Conservation (phyloP, 2,797 vertebrate genomes). For the Sternarchorhynchus goeldii region DNA sequence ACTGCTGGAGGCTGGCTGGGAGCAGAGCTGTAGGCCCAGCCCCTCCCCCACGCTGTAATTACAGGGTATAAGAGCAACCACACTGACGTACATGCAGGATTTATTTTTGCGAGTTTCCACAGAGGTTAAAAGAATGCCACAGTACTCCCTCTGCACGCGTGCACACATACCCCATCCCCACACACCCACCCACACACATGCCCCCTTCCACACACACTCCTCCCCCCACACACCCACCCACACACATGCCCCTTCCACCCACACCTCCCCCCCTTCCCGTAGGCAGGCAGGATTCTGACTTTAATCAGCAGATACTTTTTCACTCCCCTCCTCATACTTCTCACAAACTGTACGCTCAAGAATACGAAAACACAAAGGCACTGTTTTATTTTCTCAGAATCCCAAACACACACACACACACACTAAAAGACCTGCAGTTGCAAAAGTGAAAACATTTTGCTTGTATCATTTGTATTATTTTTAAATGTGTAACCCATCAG, state of each 20-base stretch:
- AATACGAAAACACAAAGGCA: constrained; percentile 50
- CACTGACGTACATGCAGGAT: constrained; percentile 80
- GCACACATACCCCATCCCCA: constrained; percentile 7
- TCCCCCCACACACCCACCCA: constrained; percentile 16
- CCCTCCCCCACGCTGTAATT: constrained; percentile 69
- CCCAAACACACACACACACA: constrained; percentile 10
- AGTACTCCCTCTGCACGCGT: constrained; percentile 55
- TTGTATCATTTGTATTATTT: constrained; percentile 36
- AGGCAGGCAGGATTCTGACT: constrained; percentile 62
- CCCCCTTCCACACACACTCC: constrained; percentile 18
- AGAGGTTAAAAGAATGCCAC: constrained; percentile 82
- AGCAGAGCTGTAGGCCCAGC: constrained; percentile 65
- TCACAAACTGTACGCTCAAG: constrained; percentile 36
- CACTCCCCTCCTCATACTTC: constrained; percentile 50
- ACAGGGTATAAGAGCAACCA: constrained; percentile 78
- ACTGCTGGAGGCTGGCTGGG: constrained; percentile 66
- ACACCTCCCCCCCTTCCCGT: background rate
- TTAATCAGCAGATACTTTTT: constrained; percentile 65
- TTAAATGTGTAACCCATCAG: background rate
- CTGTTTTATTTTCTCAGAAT: constrained; percentile 39
- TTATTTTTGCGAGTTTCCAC: constrained; percentile 85
- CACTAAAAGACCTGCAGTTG: constrained; percentile 8
- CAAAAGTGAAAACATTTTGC: constrained; percentile 19
- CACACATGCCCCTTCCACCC: constrained; percentile 27
- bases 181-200: constrained; percentile 25